A percentile compares a stretch with the other conserved stretches of the same genome.
phyloP scores from a whole-genome alignment of 2,797 vertebrate species.

The Anolis apletophallus region DNA sequence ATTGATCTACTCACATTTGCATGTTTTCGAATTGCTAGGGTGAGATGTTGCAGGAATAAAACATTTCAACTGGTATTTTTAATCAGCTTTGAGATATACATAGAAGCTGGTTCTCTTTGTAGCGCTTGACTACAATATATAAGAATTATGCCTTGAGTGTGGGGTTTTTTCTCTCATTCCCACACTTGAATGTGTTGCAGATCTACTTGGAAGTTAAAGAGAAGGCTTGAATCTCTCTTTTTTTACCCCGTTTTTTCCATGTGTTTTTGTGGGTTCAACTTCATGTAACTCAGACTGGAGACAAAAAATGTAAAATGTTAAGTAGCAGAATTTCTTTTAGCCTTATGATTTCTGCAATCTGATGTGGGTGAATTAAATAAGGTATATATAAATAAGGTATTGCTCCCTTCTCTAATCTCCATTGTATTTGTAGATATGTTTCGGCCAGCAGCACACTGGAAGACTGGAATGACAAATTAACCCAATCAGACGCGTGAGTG shows the following conservation, averaged over 20 bases:
- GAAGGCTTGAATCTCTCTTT: neutral
- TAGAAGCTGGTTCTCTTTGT: neutral
- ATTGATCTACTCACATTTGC: too few relatives aligned
- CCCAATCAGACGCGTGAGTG: slow-evolving; percentile 91
- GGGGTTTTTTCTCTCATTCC: neutral
- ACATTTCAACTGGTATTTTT: neutral
- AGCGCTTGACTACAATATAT: neutral
- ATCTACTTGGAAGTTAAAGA: neutral
- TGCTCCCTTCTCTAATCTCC: slow-evolving; percentile 60
- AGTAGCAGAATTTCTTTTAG: neutral
- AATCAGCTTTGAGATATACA: neutral
- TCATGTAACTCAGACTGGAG: neutral
- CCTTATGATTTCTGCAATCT: neutral
- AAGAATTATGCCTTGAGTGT: neutral
- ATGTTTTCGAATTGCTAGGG: too few relatives aligned
- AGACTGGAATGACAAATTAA: slow-evolving; percentile 83
- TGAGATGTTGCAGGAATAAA: neutral
- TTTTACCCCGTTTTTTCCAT: neutral
- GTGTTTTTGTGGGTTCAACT: neutral
- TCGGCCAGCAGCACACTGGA: slow-evolving; percentile 91
- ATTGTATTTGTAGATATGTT: slow-evolving; percentile 92
- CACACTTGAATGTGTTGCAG: neutral
- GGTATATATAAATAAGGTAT: too few relatives aligned
- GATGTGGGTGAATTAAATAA: slow-evolving; percentile 36
- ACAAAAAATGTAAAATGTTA: neutral